phyloP scores from a whole-genome alignment of 1,140 invertebrate genomes.

The Anoplophora glabripennis region DNA sequence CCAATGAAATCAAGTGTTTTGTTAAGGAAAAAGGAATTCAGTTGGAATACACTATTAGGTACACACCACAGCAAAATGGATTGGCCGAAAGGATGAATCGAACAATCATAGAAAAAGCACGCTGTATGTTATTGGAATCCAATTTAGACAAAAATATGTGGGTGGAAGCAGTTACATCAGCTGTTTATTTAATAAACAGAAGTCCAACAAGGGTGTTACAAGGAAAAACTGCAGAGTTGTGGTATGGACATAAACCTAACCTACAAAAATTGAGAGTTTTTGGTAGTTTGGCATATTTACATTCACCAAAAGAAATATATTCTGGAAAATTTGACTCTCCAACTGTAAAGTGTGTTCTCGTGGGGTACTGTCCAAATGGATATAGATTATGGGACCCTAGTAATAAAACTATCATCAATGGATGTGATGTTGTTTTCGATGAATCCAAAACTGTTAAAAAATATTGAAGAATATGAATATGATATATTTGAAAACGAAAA shows the following conservation, averaged over 20 bases:
- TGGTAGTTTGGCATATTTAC: too few relatives aligned
- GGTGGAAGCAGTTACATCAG: slow-evolving; percentile 45
- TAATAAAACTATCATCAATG: not conserved
- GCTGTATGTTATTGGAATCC: slow-evolving; percentile 42
- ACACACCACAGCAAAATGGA: slow-evolving; percentile 51
- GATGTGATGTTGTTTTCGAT: too few relatives aligned
- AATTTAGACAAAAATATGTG: slow-evolving; percentile 44
- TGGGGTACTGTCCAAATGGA: slow-evolving; percentile 8
- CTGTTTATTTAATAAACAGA: slow-evolving; percentile 28
- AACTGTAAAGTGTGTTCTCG: not conserved
- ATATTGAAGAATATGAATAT: not conserved
- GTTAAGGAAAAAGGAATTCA: slow-evolving; percentile 26
- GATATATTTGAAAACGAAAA: slow-evolving; percentile 10
- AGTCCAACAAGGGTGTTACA: slow-evolving; percentile 25
- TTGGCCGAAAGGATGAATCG: slow-evolving; percentile 48
- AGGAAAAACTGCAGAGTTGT: slow-evolving; percentile 38
- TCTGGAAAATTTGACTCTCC: slow-evolving; percentile 22
- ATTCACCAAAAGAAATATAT: slow-evolving; percentile 28
- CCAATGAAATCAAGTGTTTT: slow-evolving; percentile 14
- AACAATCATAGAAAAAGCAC: too few relatives aligned
- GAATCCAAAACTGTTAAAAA: not conserved
- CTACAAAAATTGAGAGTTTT: slow-evolving; percentile 27
- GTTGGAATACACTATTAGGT: slow-evolving; percentile 37
- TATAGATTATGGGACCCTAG: slow-evolving; percentile 2
- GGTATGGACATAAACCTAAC: slow-evolving; percentile 31